Base-by-base conservation (phyloP, 2,113 vertebrate genomes). In the Podilymbus podiceps region DNA sequence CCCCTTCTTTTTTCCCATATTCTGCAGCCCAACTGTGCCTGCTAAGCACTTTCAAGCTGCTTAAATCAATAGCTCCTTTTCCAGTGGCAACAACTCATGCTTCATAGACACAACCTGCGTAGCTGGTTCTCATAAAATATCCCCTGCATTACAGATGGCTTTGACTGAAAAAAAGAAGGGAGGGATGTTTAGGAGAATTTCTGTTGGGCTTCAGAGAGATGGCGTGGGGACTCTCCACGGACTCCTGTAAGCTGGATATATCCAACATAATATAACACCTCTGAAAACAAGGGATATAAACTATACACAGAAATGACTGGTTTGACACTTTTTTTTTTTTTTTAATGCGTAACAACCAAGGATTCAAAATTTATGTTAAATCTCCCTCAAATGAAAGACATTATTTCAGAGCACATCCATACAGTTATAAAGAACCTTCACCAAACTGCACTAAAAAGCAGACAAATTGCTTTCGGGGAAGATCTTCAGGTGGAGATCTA, bases 61-160 rank as follows among this genome's bases (percentile, higher is more conserved):
- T 93, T 42, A 72, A 93, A 95, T 93, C 85, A 93, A 89, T 64
- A 92, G 52, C 71, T 95, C 53, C 55, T 90, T 62, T 64, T 49
- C 86, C 88, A 88, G 76, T 23, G 33, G 74, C 74, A 80, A 67
- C 78, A 85, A 79, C 67, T 90, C 5, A 3, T 52, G 86, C 59
- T 91, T 72, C 72, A 42, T 3, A 78, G 84, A 58, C 47, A 74
- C 74, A 59, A 62, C 75, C 79, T 44, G 28, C 42, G n/a, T 19
- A 59, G 72, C 7, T 42, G 30, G 4, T 74, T 60, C 93, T 47
- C 33, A 86, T 21, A 75, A 84, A 95, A 91, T 63, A 78, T 5
- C 52, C 44, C 73, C 63, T 66, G 76, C 47, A 31, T 28, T 17
- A 83, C 85, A 66, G 63, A 64, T 53, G 59, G 55, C 8, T 92